These are phyloP conservation scores for Piliocolobus tephrosceles DNA, from an alignment of 2,113 vertebrate genomes.

Conservation along the genomic window DNA sequence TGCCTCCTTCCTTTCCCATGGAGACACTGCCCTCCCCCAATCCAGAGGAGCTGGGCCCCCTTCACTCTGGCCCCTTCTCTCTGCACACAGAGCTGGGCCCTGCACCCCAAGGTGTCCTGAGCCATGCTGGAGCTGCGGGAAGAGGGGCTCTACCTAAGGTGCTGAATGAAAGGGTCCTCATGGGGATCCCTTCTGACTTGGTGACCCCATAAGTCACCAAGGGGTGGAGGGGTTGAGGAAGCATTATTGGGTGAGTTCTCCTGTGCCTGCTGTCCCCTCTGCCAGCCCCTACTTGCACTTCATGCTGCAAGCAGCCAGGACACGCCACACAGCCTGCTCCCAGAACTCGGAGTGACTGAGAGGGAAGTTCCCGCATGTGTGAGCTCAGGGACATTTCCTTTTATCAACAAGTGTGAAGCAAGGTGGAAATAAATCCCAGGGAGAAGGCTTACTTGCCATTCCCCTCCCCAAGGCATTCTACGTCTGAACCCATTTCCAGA, in stretches of 20 bases:
- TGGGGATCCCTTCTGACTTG: not conserved
- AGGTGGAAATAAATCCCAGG: not conserved
- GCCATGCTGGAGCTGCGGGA: fast-evolving
- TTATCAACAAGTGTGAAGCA: not conserved
- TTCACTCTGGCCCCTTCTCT: no score
- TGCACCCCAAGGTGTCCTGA: not conserved
- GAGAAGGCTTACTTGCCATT: not conserved
- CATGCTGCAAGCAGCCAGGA: not conserved
- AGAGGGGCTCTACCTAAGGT: no score
- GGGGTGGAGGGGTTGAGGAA: fast-evolving
- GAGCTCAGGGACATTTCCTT: not conserved
- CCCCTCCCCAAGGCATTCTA: not conserved
- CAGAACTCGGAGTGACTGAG: not conserved
- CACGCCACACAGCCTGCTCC: not conserved
- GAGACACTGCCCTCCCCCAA: not conserved
- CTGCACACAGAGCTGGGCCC: not conserved
- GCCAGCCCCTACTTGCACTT: not conserved
- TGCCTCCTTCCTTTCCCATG: no score
- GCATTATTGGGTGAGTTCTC: no score
- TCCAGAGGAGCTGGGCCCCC: not conserved
- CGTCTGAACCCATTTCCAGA: not conserved
- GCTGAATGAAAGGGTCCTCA: no score
- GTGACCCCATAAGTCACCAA: not conserved
- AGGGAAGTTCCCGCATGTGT: not conserved
- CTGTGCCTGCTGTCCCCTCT: no score